Conservation (phyloP, 2,113 vertebrate genomes). For the Phoxinus phoxinus region DNA sequence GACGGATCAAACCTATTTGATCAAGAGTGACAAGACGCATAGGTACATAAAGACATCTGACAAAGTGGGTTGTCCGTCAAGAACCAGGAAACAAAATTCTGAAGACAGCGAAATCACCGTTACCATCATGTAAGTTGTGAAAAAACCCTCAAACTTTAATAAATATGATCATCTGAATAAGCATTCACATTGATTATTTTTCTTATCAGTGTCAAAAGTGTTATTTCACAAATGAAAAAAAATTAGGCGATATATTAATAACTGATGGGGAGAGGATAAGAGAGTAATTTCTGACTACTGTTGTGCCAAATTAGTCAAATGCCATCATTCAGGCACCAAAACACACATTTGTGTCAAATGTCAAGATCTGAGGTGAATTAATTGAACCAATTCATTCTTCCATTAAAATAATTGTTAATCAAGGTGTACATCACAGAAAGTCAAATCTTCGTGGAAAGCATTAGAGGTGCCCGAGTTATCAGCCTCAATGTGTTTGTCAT, state of each 20-base stretch:
- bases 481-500: conserved; percentile 16
- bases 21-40: too few relatives aligned
- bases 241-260: neutral
- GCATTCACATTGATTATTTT: neutral
- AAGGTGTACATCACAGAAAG: conserved; percentile 5
- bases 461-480: neutral
- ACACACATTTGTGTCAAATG: conserved; percentile 12
- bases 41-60: too few relatives aligned
- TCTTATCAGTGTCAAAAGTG: neutral
- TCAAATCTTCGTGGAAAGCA: neutral
- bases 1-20: too few relatives aligned
- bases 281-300: neutral
- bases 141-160: neutral
- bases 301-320: neutral
- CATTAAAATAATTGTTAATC: conserved; percentile 17
- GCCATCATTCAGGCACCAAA: neutral
- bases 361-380: conserved; percentile 1
- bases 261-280: neutral
- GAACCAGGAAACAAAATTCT: too few relatives aligned
- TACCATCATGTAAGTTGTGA: too few relatives aligned
- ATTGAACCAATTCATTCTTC: conserved; percentile 7
- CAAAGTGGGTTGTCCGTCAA: too few relatives aligned
- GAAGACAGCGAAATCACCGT: too few relatives aligned
- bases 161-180: neutral
- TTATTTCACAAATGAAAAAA: neutral